phyloP scores from a whole-genome alignment of 2,797 vertebrate species.

The Cottoperca gobio region DNA sequence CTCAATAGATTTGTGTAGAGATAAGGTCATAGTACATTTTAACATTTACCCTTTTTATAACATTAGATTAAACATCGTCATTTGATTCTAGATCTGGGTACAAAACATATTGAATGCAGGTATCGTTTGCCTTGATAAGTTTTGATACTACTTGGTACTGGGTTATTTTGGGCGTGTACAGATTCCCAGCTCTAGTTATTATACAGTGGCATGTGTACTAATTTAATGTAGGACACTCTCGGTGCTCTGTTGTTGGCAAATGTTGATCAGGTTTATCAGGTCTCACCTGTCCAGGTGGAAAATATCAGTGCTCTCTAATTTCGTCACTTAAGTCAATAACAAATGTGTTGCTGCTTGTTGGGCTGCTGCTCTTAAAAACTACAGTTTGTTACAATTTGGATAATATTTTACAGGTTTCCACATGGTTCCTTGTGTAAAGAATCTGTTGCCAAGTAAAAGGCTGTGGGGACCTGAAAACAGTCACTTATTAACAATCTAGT shows the following conservation, averaged over 20 bases:
- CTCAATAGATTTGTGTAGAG: neutral
- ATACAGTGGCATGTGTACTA: neutral
- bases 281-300: neutral
- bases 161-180: no score
- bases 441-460: conserved; percentile 37
- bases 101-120: no score
- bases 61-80: neutral
- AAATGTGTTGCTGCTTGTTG: neutral
- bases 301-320: neutral
- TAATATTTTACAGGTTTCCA: conserved; percentile 27
- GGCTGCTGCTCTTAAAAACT: neutral
- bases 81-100: no score
- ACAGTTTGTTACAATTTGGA: neutral
- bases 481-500: conserved; percentile 78
- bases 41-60: neutral
- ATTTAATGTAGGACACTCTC: neutral
- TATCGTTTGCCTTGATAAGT: no score
- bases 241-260: neutral
- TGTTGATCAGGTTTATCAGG: conserved; percentile 10
- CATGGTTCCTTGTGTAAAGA: conserved; percentile 66
- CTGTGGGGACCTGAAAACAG: conserved; percentile 38
- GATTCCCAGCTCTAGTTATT: neutral
- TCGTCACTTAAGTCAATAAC: neutral
- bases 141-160: no score
- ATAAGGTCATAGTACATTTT: neutral